phyloP scores from a whole-genome alignment of 1,140 invertebrate genomes.

The Brachionus paranguensis region DNA sequence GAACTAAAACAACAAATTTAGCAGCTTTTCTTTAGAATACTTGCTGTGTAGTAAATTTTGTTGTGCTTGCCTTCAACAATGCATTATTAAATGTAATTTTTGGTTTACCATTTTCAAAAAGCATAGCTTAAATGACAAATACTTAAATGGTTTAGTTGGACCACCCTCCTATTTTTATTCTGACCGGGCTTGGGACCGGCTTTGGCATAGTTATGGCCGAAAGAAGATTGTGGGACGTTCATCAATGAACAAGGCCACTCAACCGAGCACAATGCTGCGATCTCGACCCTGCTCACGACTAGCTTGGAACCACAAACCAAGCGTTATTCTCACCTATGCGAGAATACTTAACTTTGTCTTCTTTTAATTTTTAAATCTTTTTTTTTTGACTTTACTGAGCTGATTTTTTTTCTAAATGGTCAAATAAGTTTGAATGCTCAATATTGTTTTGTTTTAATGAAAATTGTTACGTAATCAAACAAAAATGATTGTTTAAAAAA shows the following conservation, averaged over 20 bases:
- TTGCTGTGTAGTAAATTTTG: neutral
- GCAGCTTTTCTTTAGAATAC: neutral
- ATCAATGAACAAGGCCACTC: neutral
- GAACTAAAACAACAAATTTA: neutral
- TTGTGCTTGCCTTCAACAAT: neutral
- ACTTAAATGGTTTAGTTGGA: neutral
- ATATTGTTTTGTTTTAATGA: too few species aligned
- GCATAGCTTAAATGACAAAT: neutral
- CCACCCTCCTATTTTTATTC: neutral
- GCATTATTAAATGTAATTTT: neutral
- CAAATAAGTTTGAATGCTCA: too few species aligned
- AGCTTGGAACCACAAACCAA: neutral
- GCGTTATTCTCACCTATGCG: neutral
- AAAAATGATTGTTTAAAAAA: too few species aligned
- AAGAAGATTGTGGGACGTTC: neutral
- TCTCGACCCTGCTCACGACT: neutral
- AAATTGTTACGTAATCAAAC: too few species aligned
- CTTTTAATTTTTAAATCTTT: neutral
- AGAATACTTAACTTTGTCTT: neutral
- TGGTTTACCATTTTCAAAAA: neutral
- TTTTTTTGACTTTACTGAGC: neutral
- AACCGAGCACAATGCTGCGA: neutral
- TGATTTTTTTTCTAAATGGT: neutral
- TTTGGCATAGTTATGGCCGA: neutral
- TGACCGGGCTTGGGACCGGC: neutral